Percentiles rank a stretch among this genome's conserved stretches.
These are phyloP conservation scores for Vidua macroura DNA, from an alignment of 2,113 vertebrate genomes.

Conservation along the genomic window DNA sequence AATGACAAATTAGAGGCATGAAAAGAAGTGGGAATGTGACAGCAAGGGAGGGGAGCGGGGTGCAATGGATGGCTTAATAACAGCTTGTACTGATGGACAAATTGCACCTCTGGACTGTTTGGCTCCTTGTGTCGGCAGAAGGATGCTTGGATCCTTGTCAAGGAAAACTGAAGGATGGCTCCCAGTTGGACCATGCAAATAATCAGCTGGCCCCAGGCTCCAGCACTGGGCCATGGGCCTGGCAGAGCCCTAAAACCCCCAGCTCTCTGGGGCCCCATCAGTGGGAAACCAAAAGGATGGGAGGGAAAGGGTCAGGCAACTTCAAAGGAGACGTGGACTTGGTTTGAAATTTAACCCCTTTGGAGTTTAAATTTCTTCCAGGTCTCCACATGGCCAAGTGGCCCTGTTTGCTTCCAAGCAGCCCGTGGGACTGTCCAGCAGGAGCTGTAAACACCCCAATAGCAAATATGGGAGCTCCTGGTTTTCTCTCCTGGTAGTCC, in stretches of 20 bases:
- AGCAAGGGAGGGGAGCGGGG: neutral
- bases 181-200: constrained; percentile 18
- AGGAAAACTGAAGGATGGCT: constrained; percentile 54
- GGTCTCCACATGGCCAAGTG: neutral
- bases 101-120: neutral
- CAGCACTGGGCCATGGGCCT: neutral
- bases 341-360: constrained; percentile 43
- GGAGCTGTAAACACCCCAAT: neutral
- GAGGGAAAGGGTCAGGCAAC: neutral
- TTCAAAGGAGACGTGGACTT: constrained; percentile 43
- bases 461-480: accelerated
- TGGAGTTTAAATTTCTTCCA: constrained; percentile 36
- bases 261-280: constrained; percentile 9
- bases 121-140: neutral
- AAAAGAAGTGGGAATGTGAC: neutral
- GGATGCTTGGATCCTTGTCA: constrained; percentile 45
- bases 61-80: neutral
- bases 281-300: neutral
- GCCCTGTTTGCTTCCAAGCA: neutral
- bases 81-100: constrained; percentile 5
- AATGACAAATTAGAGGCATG: constrained; percentile 1
- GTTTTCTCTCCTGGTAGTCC: neutral
- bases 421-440: neutral
- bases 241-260: neutral
- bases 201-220: neutral